Percentiles rank a stretch among this genome's conserved stretches.
Evolutionary conservation across 2,888 invertebrate genomes (phyloP).

Genomic region (Pomacea canaliculata): DNA sequence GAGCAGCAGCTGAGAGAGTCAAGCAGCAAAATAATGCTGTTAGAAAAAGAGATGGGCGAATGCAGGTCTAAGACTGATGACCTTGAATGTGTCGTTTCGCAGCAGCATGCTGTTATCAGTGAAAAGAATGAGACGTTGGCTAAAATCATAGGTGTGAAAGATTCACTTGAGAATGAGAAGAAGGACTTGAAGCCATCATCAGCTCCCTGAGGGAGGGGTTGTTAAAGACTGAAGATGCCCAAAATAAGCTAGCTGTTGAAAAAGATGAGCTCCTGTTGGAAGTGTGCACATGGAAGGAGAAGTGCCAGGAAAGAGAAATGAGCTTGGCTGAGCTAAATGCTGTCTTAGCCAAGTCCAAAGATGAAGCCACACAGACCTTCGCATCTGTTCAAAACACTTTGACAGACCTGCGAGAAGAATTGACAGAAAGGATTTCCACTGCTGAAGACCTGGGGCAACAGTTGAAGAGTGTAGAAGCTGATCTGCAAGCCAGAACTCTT

Average conservation of each 20-base stretch:
- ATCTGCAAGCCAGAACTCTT: not conserved
- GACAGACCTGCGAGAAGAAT: slow-evolving; percentile 2
- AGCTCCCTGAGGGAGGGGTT: not conserved
- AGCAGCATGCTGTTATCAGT: not conserved
- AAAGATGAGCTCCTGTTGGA: not conserved
- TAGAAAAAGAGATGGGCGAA: not conserved
- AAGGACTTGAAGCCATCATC: not conserved
- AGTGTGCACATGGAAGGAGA: slow-evolving; percentile 5
- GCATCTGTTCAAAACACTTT: slow-evolving; percentile 2
- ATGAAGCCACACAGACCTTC: not conserved
- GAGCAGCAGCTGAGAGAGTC: slow-evolving; percentile 25
- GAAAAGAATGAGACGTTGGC: slow-evolving; percentile 17
- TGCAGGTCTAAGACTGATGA: not conserved
- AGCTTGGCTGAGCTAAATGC: not conserved
- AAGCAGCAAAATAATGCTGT: slow-evolving; percentile 2
- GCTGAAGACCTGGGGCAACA: slow-evolving; percentile 10
- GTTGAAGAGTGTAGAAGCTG: not conserved
- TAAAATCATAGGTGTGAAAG: not conserved
- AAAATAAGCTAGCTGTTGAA: not conserved
- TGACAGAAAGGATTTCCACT: not conserved
- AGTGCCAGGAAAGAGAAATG: not conserved
- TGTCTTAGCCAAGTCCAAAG: too few relatives aligned
- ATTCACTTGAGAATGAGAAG: slow-evolving; percentile 8
- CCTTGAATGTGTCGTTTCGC: slow-evolving; percentile 4
- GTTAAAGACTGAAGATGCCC: not conserved